phyloP scores from a whole-genome alignment of 2,888 invertebrate species.

The Temnothorax unifasciatus region DNA sequence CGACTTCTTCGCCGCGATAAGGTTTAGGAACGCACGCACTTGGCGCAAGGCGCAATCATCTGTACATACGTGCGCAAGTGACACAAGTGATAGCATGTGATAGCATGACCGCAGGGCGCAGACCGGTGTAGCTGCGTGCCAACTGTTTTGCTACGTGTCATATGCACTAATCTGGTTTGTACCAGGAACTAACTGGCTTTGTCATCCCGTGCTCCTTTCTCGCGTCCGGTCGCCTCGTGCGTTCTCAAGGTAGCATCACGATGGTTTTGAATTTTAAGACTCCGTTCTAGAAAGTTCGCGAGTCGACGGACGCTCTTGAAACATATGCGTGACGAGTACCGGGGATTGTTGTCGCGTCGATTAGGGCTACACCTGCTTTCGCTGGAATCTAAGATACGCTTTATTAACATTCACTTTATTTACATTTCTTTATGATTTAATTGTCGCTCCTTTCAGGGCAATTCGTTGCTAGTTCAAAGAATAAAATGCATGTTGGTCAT shows the following conservation, averaged over 20 bases:
- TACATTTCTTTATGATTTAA: not conserved
- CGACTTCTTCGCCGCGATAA: not conserved
- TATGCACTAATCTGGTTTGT: constrained; percentile 62
- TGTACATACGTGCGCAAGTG: not conserved
- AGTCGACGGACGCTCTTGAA: not conserved
- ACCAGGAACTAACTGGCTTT: constrained; percentile 50
- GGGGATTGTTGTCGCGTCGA: not conserved
- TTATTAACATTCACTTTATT: no score
- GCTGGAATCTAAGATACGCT: not conserved
- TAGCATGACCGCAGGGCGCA: not conserved
- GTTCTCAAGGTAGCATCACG: constrained; percentile 59
- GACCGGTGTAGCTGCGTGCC: not conserved
- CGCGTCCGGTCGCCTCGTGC: constrained; percentile 42
- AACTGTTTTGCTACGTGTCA: constrained; percentile 71
- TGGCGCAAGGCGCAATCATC: constrained; percentile 12
- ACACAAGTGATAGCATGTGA: constrained; percentile 3
- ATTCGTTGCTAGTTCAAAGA: not conserved
- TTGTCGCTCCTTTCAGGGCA: not conserved
- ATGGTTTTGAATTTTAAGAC: constrained; percentile 3
- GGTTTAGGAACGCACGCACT: constrained; percentile 11
- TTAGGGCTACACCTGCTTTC: not conserved
- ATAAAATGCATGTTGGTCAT: no score
- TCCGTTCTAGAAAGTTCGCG: not conserved
- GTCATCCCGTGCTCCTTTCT: constrained; percentile 24
- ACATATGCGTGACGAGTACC: constrained; percentile 17